These are phyloP conservation scores for Spinibarbus caldwelli DNA, from an alignment of 2,797 vertebrate species.

Conservation along the genomic window DNA sequence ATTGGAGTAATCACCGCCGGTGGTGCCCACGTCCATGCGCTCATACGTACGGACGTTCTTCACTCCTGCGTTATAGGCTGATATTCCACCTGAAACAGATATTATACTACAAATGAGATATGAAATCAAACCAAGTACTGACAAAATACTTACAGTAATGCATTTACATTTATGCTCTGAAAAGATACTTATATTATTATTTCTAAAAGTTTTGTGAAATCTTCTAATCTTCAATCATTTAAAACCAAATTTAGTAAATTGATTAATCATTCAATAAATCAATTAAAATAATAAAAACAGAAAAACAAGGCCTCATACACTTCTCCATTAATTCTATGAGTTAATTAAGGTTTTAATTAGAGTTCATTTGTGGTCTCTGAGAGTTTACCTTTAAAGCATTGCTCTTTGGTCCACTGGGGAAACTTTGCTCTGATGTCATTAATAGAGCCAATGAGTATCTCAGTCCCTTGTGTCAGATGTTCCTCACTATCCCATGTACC, in stretches of 20 bases:
- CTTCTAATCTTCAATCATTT: not conserved
- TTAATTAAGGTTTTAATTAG: not conserved
- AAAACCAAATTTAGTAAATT: not conserved
- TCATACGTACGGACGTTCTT: conserved; percentile 60
- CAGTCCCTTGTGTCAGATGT: conserved; percentile 57
- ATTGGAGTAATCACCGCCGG: conserved; percentile 63
- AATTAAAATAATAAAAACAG: not conserved
- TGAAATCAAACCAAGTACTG: not conserved
- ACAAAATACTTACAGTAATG: not conserved
- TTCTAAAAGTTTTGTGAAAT: not conserved
- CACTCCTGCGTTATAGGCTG: conserved; percentile 63
- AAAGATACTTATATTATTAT: too few relatives aligned
- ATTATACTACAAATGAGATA: not conserved
- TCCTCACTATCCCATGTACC: conserved; percentile 63
- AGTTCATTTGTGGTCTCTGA: not conserved
- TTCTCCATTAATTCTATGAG: not conserved
- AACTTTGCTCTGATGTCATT: conserved; percentile 56
- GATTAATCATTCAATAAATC: too few relatives aligned
- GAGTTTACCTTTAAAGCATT: conserved; percentile 64
- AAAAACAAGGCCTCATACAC: not conserved
- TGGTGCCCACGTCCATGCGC: conserved; percentile 60
- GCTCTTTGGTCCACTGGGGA: conserved; percentile 63
- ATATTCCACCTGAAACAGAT: conserved; percentile 62
- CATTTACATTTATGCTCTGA: not conserved
- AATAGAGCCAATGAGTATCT: conserved; percentile 56